Base-by-base conservation (phyloP, 2,888 invertebrate genomes). In the Lysandra coridon region DNA sequence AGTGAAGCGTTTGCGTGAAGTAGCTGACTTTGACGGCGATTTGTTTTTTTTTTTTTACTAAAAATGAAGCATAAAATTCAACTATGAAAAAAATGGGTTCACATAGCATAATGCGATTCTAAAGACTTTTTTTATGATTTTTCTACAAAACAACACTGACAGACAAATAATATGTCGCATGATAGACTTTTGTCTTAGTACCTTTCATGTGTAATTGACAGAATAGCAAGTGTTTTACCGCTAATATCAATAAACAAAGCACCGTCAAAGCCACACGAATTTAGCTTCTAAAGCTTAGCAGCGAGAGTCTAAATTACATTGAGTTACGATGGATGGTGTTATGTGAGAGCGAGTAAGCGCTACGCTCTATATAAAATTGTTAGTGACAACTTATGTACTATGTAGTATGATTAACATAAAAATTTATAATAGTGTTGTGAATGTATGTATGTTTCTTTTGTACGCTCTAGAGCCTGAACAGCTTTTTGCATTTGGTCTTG, bases 261-360 rank as follows among this genome's bases (percentile, higher is more conserved):
- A 53, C 76, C 76, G 53, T 76, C 57, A 57, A 76, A 30, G 76
- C 37, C 75, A 49, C 76, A 76, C 30, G 33, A 76, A 76, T 57
- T 33, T 76, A 76, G 57, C 76, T 53, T 76, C 76, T 76, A 57
- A 76, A 76, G 76, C 76, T 33, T 76, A 76, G 53, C 33, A 33
- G 76, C 76, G 57, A 76, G 49, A 75, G 76, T 57, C 53, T 76
- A 76, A 30, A 76, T 12, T 57, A 76, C 76, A 69, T 69, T 69
- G 69, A 69, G 14, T 33, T 69, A 69, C 33, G 33, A 69, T 37
- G 62, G 62, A 62, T 62, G 30, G 4, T 3, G 64, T 69, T 69
- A 69, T 14, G 69, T 12, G 17, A 69, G 69, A 69, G 69, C 69
- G 69, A 37, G 33, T 37, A 14, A 69, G 37, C 17, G 1, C 69